These are phyloP conservation scores for Hafferia zeledoni DNA, from an alignment of 2,797 vertebrate species.

Conservation along the genomic window DNA sequence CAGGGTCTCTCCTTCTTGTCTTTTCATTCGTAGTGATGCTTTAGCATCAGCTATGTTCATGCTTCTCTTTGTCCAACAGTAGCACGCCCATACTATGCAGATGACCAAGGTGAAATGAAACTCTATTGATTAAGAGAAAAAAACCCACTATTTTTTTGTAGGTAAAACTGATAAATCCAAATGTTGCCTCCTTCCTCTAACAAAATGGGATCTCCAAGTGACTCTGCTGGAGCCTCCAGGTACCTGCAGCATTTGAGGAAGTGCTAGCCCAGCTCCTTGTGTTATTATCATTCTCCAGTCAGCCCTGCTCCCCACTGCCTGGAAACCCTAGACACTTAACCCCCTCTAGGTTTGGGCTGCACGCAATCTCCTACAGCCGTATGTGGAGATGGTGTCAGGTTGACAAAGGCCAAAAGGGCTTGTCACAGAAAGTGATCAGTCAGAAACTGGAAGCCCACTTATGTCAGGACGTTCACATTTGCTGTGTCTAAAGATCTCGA, in stretches of 20 bases:
- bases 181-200: neutral
- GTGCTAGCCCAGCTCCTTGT: neutral
- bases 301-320: neutral
- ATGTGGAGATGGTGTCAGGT: rapidly evolving
- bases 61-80: neutral
- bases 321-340: neutral
- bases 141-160: neutral
- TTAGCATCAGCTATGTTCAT: neutral
- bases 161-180: neutral
- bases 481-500: neutral
- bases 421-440: rapidly evolving
- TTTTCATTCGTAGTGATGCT: neutral
- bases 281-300: neutral
- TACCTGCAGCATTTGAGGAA: neutral
- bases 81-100: neutral
- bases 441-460: neutral
- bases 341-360: neutral
- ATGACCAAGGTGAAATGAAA: neutral
- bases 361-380: neutral
- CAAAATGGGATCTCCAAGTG: neutral
- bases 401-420: neutral
- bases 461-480: neutral
- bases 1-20: rapidly evolving
- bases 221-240: neutral
- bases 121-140: neutral